phyloP scores from a whole-genome alignment of 2,113 vertebrate genomes.

The Eptesicus fuscus region DNA sequence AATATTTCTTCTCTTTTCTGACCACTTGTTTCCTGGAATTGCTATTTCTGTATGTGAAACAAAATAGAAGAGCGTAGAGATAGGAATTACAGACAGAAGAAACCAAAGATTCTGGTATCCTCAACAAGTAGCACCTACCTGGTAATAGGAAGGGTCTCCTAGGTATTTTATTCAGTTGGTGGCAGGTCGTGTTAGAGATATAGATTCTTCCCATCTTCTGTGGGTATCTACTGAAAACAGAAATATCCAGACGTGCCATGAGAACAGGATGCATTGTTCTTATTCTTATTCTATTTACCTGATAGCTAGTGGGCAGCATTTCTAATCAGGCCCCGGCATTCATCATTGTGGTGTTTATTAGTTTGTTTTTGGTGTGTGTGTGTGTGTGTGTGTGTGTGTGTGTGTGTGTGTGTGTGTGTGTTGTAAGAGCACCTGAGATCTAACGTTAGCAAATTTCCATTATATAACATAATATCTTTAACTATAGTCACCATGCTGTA shows the following conservation, averaged over 20 bases:
- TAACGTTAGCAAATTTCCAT: background rate
- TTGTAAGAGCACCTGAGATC: background rate
- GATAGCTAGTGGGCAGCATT: background rate
- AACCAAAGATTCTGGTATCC: background rate
- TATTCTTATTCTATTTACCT: background rate
- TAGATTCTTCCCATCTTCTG: background rate
- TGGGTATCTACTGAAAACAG: background rate
- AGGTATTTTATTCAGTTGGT: background rate
- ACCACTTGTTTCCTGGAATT: background rate
- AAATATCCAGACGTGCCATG: background rate
- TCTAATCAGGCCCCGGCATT: background rate
- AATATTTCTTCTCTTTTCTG: background rate
- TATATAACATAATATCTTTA: background rate
- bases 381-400: background rate
- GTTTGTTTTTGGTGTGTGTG: background rate
- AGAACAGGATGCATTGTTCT: background rate
- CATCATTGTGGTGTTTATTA: background rate
- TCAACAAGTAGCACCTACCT: background rate
- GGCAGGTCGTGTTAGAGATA: background rate
- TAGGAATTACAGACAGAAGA: background rate
- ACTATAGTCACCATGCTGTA: background rate
- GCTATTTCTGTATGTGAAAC: background rate
- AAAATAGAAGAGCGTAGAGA: background rate
- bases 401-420: background rate
- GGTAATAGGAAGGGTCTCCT: background rate